A percentile compares a stretch with the other conserved stretches of the same genome.
These are phyloP conservation scores for Scaptomyza parva DNA, from an alignment of 2,888 invertebrate genomes.

Conservation along the genomic window DNA sequence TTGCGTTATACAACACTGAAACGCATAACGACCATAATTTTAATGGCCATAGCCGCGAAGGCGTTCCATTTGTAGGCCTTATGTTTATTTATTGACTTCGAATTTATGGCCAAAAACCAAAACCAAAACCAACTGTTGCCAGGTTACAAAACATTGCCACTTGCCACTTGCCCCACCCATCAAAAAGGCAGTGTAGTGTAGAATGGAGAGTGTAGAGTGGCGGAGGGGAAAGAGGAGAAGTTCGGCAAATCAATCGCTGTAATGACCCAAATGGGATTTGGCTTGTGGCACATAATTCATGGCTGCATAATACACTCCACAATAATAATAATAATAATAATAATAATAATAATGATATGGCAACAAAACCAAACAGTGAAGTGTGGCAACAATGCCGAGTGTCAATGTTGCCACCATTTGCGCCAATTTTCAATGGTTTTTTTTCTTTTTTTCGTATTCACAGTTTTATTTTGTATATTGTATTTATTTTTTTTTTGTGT, in stretches of 20 bases:
- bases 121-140: slow-evolving; percentile 78
- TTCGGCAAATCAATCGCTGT: slow-evolving; percentile 55
- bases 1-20: slow-evolving; percentile 6
- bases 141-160: slow-evolving; percentile 49
- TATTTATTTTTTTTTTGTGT: slow-evolving; percentile 41
- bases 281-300: slow-evolving; percentile 42
- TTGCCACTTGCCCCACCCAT: slow-evolving; percentile 20
- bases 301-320: slow-evolving; percentile 37
- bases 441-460: background rate
- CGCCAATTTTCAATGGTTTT: slow-evolving; percentile 42
- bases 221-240: background rate
- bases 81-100: slow-evolving; percentile 38
- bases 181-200: background rate
- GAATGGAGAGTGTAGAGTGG: background rate
- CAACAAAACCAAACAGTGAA: slow-evolving; percentile 25
- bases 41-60: background rate
- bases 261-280: slow-evolving; percentile 51
- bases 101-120: slow-evolving; percentile 14
- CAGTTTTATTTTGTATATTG: slow-evolving; percentile 8
- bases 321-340: background rate
- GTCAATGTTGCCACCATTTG: slow-evolving; percentile 66
- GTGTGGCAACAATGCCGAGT: slow-evolving; percentile 50
- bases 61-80: too few species aligned
- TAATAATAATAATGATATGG: background rate
- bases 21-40: background rate